Percentiles rank a stretch among this genome's conserved stretches.
Conservation (phyloP, 92 coral and sea anemone genomes). For the Parazoanthus swiftii region DNA sequence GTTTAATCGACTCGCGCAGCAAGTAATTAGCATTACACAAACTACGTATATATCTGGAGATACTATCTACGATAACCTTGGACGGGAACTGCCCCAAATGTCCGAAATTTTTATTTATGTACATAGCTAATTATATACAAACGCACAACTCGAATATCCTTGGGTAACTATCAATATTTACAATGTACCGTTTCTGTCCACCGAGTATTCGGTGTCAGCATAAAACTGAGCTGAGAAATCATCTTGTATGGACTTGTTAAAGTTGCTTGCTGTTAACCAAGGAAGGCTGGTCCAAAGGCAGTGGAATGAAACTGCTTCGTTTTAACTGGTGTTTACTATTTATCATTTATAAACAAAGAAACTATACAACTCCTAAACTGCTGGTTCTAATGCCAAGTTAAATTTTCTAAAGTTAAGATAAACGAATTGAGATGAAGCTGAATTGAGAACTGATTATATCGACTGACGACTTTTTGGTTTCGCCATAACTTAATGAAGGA, state of each 20-base stretch:
- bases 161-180: not conserved
- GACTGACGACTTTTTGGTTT: too few relatives aligned
- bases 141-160: not conserved
- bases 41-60: not conserved
- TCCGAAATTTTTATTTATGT: not conserved
- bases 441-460: too few relatives aligned
- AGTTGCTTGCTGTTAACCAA: not conserved
- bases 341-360: too few relatives aligned
- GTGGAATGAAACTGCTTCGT: not conserved
- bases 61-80: not conserved
- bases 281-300: not conserved
- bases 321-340: not conserved
- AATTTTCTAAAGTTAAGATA: not conserved
- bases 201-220: not conserved
- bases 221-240: not conserved
- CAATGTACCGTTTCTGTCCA: not conserved
- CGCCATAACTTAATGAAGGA: too few relatives aligned
- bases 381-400: too few relatives aligned
- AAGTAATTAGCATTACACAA: not conserved
- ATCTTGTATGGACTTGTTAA: not conserved
- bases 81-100: not conserved
- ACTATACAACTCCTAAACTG: not conserved
- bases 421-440: not conserved
- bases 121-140: not conserved
- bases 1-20: not conserved